Conservation (phyloP, 1,140 invertebrate genomes). For the Bathynomus jamesi region DNA sequence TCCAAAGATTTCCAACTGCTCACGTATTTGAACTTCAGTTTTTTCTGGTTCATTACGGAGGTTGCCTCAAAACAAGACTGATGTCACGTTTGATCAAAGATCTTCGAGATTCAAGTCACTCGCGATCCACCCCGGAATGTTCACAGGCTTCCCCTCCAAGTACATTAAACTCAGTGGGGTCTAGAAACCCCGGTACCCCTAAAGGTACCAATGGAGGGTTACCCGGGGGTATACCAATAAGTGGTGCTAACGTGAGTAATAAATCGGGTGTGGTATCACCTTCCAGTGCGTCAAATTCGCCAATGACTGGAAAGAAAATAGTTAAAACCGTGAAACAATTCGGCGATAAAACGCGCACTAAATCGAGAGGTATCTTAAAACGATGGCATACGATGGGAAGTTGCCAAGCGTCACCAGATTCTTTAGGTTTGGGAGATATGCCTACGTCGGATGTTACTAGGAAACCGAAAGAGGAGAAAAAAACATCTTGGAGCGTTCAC, state of each 20-base stretch:
- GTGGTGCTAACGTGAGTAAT: not conserved
- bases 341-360: conserved; percentile 31
- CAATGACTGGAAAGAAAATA: conserved; percentile 33
- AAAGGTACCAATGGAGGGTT: not conserved
- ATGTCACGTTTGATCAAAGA: not conserved
- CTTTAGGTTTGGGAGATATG: not conserved
- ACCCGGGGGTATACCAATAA: not conserved
- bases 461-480: conserved; percentile 8
- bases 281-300: conserved; percentile 17
- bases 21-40: too few relatives aligned
- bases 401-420: conserved; percentile 30
- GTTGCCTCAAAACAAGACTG: too few relatives aligned
- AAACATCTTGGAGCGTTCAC: conserved; percentile 33
- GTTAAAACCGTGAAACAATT: conserved; percentile 30
- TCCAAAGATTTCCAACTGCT: too few relatives aligned
- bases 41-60: too few relatives aligned
- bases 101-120: not conserved
- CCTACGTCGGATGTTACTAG: not conserved
- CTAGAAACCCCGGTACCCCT: not conserved
- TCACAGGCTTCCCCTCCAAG: not conserved
- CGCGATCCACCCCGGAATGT: not conserved
- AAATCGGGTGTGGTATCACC: not conserved
- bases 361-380: conserved; percentile 32
- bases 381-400: conserved; percentile 36
- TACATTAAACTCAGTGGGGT: not conserved